Percentiles rank a stretch among this genome's conserved stretches.
phyloP scores from a whole-genome alignment of 1,140 invertebrate genomes.

The Listronotus oregonensis region DNA sequence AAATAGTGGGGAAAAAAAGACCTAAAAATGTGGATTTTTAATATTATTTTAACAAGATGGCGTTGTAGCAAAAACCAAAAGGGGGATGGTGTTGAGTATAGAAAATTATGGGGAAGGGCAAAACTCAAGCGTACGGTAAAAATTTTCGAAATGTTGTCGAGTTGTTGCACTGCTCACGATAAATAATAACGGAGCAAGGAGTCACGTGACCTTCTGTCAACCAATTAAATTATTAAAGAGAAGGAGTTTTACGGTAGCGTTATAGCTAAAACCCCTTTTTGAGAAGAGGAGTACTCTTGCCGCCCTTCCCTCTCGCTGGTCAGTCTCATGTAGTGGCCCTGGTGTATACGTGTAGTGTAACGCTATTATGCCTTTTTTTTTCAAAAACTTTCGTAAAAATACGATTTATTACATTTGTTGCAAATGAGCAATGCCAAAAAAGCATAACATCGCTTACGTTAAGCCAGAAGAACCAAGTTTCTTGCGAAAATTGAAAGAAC shows the following conservation, averaged over 20 bases:
- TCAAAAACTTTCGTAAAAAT: neutral
- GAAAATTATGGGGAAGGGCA: slow-evolving; percentile 29
- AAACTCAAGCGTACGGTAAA: slow-evolving; percentile 26
- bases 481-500: slow-evolving; percentile 77
- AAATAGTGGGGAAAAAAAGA: neutral
- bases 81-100: slow-evolving; percentile 34
- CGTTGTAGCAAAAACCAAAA: slow-evolving; percentile 29
- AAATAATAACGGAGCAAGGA: slow-evolving; percentile 1
- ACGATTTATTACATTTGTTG: slow-evolving; percentile 1
- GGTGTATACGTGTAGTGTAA: slow-evolving; percentile 37
- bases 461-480: slow-evolving; percentile 89
- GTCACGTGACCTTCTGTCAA: slow-evolving; percentile 11
- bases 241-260: neutral
- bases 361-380: slow-evolving; percentile 30
- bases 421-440: slow-evolving; percentile 64
- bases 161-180: slow-evolving; percentile 7
- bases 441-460: slow-evolving; percentile 69
- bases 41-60: slow-evolving; percentile 10
- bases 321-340: slow-evolving; percentile 22
- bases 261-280: slow-evolving; percentile 14
- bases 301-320: neutral
- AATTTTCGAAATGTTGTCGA: slow-evolving; percentile 31
- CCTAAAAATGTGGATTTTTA: slow-evolving; percentile 4
- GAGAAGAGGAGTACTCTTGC: slow-evolving; percentile 21
- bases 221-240: slow-evolving; percentile 6